phyloP scores from a whole-genome alignment of 2,797 vertebrate species.

The Coranthus polyacanthus region DNA sequence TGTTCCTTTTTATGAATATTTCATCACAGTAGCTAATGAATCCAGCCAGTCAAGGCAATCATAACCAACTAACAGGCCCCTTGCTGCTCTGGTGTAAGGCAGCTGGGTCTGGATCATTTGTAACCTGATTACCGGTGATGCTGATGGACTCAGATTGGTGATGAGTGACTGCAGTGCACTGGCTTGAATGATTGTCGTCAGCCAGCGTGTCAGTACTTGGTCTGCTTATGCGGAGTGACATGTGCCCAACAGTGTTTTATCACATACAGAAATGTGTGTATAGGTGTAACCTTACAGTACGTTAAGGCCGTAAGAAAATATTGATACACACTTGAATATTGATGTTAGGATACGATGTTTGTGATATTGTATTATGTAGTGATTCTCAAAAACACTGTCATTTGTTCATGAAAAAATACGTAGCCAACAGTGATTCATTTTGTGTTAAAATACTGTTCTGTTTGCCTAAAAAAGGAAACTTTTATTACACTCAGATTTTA shows the following conservation, averaged over 20 bases:
- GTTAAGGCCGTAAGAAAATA: not conserved
- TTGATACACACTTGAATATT: no score
- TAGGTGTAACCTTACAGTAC: not conserved
- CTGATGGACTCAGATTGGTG: conserved; percentile 50
- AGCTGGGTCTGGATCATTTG: conserved; percentile 56
- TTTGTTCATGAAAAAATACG: no score
- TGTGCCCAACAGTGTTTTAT: conserved; percentile 23
- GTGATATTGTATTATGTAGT: no score
- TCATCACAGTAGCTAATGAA: conserved; percentile 76
- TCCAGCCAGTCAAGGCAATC: conserved; percentile 62
- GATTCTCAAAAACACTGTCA: no score
- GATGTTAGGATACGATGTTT: no score
- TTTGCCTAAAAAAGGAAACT: no score
- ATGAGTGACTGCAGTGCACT: conserved; percentile 49
- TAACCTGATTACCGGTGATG: conserved; percentile 67
- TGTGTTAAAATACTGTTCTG: no score
- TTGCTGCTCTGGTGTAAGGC: conserved; percentile 50
- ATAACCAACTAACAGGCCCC: conserved; percentile 74
- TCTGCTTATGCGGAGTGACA: conserved; percentile 3
- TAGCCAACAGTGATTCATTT: no score
- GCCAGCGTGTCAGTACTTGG: conserved; percentile 11
- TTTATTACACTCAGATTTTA: no score
- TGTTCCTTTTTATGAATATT: conserved; percentile 85
- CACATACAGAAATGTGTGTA: conserved; percentile 9
- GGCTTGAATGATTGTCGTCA: conserved; percentile 36